These are phyloP conservation scores for Choristoneura rosaceana DNA, from an alignment of 2,888 invertebrate species.

Conservation along the genomic window DNA sequence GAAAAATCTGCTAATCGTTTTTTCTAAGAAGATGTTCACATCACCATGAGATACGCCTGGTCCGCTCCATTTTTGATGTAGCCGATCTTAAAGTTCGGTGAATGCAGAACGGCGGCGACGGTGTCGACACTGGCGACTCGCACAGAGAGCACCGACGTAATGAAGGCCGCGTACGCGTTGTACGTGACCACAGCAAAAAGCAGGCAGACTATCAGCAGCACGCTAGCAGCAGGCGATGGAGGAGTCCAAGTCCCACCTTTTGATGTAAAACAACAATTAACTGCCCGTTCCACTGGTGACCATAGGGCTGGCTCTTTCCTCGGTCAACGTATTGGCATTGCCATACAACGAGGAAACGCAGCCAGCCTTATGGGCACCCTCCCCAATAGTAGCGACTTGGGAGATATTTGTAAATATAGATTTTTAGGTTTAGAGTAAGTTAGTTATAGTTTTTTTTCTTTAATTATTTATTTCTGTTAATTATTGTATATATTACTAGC, in stretches of 20 bases:
- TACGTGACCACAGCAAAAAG: slow-evolving; percentile 87
- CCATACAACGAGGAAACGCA: too few relatives aligned
- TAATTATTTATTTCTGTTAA: too few relatives aligned
- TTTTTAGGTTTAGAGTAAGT: too few relatives aligned
- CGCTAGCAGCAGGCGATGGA: slow-evolving; percentile 82
- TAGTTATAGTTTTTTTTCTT: too few relatives aligned
- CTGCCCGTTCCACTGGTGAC: too few relatives aligned
- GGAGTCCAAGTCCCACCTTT: slow-evolving; percentile 87
- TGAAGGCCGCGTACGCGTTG: slow-evolving; percentile 88
- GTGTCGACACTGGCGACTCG: slow-evolving; percentile 85
- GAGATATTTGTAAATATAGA: too few relatives aligned
- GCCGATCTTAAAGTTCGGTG: slow-evolving; percentile 86
- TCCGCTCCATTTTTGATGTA: slow-evolving; percentile 86
- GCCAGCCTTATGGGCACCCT: too few relatives aligned
- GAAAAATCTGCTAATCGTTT: too few relatives aligned
- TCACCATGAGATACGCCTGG: slow-evolving; percentile 87
- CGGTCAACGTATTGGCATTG: too few relatives aligned
- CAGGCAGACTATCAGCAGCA: slow-evolving; percentile 84
- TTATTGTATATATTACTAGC: too few relatives aligned
- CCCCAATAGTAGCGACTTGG: too few relatives aligned
- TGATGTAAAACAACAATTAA: background rate
- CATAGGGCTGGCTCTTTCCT: too few relatives aligned
- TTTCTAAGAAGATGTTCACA: background rate
- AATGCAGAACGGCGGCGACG: slow-evolving; percentile 83
- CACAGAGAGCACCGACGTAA: slow-evolving; percentile 88